Evolutionary conservation across 2,888 invertebrate genomes (phyloP), one percentile per base, ranked within the genome.

Genomic region (Torymus aiolomorphi): DNA sequence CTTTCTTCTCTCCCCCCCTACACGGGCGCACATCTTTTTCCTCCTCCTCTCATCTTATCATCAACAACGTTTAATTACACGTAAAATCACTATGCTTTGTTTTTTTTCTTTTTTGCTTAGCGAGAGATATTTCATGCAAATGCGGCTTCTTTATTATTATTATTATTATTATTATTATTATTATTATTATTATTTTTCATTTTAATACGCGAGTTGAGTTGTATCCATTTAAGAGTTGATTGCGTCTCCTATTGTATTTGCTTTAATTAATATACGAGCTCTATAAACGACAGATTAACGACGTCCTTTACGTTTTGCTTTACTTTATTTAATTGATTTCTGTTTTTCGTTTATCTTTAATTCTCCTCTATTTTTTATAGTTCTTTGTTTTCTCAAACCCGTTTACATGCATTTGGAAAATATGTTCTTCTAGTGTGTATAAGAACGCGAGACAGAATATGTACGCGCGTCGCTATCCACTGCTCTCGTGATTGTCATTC

Each of bases 211-310:
- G 63, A 63, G 16, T 81, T 82, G 66, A 76, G 77, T 80, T 42
- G 42, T 80, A 82, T 81, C 57, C 52, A 72, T 78, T 67, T 75
- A 49, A 79, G 72, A 82, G 78, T 82, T 83, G 82, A 82, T 84
- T 83, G 82, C 79, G 82, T 81, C 76, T 75, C 70, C 73, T 83
- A 83, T 79, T 82, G 77, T 82, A 31, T 52, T 74, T 24, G n/a
- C 42, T 13, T 67, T 76, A n/a, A 81, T 78, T n/a, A n/a, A 80
- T 71, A 81, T 77, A 71, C 76, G 63, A 82, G 71, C 18, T 69
- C 63, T 74, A 74, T 57, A 57, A 74, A 78, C 69, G 74, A 78
- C 62, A 57, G 11, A 70, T 24, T 69, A 57, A 69, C 49, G 31
- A 31, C 51, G 57, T 74, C 16, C 56, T 61, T 62, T 42, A 42